Percentiles rank a stretch among this genome's conserved stretches.
phyloP scores from a whole-genome alignment of 2,888 invertebrate genomes.

The Sinhomidia bicolor region DNA sequence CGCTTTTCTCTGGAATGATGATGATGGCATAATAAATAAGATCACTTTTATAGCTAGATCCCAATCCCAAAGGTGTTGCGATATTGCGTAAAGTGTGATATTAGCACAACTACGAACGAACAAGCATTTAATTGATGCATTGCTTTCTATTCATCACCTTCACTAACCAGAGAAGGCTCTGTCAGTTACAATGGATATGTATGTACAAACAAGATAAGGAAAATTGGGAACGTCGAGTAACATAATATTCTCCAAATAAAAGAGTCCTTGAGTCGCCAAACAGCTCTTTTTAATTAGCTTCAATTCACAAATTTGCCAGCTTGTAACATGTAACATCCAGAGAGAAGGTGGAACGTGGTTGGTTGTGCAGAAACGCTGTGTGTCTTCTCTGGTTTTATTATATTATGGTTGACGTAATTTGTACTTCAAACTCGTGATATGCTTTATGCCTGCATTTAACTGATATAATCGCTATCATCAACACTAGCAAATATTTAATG shows the following conservation, averaged over 20 bases:
- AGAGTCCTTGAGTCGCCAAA: constrained; percentile 61
- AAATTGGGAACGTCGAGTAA: not conserved
- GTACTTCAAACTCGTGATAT: not conserved
- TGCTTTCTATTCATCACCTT: not conserved
- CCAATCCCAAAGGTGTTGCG: constrained; percentile 29
- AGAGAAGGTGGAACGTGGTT: not conserved
- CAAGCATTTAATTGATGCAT: not conserved
- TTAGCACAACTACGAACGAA: not conserved
- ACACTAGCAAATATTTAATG: not conserved
- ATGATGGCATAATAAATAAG: not conserved
- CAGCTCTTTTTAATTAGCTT: constrained; percentile 63
- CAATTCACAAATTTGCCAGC: constrained; percentile 58
- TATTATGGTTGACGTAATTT: constrained; percentile 49
- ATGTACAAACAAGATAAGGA: constrained; percentile 18
- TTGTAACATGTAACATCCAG: not conserved
- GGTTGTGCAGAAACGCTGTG: not conserved
- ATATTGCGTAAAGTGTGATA: constrained; percentile 1
- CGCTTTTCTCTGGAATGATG: not conserved
- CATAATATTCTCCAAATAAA: constrained; percentile 10
- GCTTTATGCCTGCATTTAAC: not conserved
- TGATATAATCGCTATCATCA: not conserved
- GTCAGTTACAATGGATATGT: not conserved
- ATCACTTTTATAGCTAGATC: not conserved
- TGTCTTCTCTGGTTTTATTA: no score
- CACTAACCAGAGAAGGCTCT: not conserved